A percentile compares a stretch with the other conserved stretches of the same genome.
Evolutionary conservation across 1,140 invertebrate species (phyloP).

Genomic region (Aphelinus atriplicis): DNA sequence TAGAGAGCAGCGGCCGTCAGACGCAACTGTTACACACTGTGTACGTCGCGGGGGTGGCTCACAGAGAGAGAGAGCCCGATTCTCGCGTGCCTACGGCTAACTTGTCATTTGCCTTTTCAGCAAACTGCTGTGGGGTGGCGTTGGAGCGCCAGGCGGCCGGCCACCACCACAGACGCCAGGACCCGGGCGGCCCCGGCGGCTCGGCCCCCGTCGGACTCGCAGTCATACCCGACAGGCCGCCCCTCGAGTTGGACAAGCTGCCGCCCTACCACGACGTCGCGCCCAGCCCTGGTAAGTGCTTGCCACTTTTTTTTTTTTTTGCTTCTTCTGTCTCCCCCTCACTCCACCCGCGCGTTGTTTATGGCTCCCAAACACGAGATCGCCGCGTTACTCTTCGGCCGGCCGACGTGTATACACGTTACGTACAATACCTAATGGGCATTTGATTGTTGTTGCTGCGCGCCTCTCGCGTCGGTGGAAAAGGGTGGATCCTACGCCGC

Average conservation of each 20-base stretch:
- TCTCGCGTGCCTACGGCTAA: not conserved
- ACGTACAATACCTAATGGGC: not conserved
- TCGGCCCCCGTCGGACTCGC: slow-evolving; percentile 53
- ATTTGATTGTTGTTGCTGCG: not conserved
- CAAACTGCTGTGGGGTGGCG: slow-evolving; percentile 60
- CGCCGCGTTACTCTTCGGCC: too few species aligned
- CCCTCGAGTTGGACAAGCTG: slow-evolving; percentile 64
- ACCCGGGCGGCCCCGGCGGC: slow-evolving; percentile 45
- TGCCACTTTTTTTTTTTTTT: slow-evolving; percentile 14
- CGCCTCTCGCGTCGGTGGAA: not conserved
- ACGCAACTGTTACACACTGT: not conserved
- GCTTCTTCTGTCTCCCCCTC: too few species aligned
- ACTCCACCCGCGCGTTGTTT: not conserved
- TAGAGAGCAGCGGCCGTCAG: too few species aligned
- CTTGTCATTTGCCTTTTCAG: slow-evolving; percentile 41
- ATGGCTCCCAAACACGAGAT: too few species aligned
- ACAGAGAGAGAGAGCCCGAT: too few species aligned
- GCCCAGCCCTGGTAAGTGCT: slow-evolving; percentile 61
- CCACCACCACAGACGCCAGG: slow-evolving; percentile 48
- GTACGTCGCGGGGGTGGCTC: not conserved
- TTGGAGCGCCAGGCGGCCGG: slow-evolving; percentile 36
- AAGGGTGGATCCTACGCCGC: too few species aligned
- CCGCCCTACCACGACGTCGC: slow-evolving; percentile 65
- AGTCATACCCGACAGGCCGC: slow-evolving; percentile 63
- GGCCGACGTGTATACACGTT: too few species aligned